Conservation (phyloP, 2,888 invertebrate species). For the Mimumesa dahlbomi region DNA sequence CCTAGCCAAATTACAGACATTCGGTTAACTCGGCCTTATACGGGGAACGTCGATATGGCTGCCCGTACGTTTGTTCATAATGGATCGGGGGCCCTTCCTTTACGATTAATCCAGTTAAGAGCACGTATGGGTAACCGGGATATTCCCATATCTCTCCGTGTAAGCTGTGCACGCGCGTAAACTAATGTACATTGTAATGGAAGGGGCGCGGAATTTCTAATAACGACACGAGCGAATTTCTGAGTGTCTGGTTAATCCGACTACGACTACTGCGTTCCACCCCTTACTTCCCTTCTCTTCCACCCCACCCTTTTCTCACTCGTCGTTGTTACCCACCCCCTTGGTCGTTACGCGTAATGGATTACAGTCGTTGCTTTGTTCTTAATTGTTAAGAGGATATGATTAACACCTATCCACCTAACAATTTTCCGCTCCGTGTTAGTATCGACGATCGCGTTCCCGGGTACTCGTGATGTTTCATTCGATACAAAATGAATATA, state of each 20-base stretch:
- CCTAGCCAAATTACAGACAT: constrained; percentile 39
- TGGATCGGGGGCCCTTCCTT: constrained; percentile 13
- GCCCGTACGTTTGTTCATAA: constrained; percentile 25
- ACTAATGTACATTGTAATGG: constrained; percentile 26
- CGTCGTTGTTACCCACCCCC: too few relatives aligned
- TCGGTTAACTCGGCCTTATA: constrained; percentile 24
- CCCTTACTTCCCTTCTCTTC: too few relatives aligned
- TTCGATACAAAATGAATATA: too few relatives aligned
- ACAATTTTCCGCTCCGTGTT: too few relatives aligned
- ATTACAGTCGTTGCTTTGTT: constrained; percentile 26
- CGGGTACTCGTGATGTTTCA: too few relatives aligned
- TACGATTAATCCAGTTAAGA: constrained; percentile 38
- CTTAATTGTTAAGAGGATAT: constrained; percentile 25
- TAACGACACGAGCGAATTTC: constrained; percentile 34
- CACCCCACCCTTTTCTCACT: too few relatives aligned
- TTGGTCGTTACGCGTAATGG: constrained; percentile 35
- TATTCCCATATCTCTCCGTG: constrained; percentile 6
- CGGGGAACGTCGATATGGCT: constrained; percentile 25
- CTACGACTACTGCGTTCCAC: constrained; percentile 2
- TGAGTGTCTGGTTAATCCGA: constrained; percentile 33
- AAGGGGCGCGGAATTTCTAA: constrained; percentile 40
- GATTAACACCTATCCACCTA: constrained; percentile 34
- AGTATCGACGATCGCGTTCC: too few relatives aligned
- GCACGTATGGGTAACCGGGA: background rate
- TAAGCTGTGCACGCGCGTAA: constrained; percentile 11